Evolutionary conservation across 2,888 invertebrate genomes (phyloP).

Genomic region (Capitulum mitella): DNA sequence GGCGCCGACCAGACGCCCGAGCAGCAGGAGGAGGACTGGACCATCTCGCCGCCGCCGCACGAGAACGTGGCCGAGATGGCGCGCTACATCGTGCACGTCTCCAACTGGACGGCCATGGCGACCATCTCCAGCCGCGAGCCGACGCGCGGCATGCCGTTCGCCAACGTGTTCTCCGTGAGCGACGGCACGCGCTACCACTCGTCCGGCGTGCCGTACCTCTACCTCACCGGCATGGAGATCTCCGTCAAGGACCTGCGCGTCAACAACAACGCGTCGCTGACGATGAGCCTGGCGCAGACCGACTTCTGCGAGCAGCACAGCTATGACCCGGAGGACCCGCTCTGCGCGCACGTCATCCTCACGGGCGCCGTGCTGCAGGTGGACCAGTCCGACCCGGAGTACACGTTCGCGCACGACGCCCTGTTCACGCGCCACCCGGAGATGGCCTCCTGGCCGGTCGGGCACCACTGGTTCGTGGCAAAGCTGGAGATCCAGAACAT

Average conservation of each 20-base stretch:
- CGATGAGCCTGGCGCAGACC: slow-evolving; percentile 61
- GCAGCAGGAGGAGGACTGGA: background rate
- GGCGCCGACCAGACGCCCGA: background rate
- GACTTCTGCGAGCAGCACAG: slow-evolving; percentile 55
- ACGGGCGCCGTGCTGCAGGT: slow-evolving; percentile 59
- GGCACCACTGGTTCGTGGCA: slow-evolving; percentile 59
- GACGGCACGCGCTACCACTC: slow-evolving; percentile 62
- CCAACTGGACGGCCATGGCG: slow-evolving; percentile 65
- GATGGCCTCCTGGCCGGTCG: slow-evolving; percentile 59
- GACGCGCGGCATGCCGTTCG: slow-evolving; percentile 59
- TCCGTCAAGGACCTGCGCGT: slow-evolving; percentile 60
- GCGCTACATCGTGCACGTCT: slow-evolving; percentile 61
- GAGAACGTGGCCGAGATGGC: slow-evolving; percentile 59
- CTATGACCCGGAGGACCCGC: slow-evolving; percentile 66
- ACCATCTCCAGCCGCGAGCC: slow-evolving; percentile 57
- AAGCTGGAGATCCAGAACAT: slow-evolving; percentile 66
- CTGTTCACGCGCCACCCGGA: slow-evolving; percentile 63
- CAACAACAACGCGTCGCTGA: slow-evolving; percentile 49
- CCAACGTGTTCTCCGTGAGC: slow-evolving; percentile 60
- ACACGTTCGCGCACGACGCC: slow-evolving; percentile 54
- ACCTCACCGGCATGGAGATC: slow-evolving; percentile 63
- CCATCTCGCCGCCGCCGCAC: slow-evolving; percentile 52
- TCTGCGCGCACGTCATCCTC: slow-evolving; percentile 64
- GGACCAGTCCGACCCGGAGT: slow-evolving; percentile 51
- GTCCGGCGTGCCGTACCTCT: slow-evolving; percentile 65